Percentiles rank a stretch among this genome's conserved stretches.
These are phyloP conservation scores for Callaeas wilsoni DNA, from an alignment of 2,113 vertebrate species.

Conservation along the genomic window DNA sequence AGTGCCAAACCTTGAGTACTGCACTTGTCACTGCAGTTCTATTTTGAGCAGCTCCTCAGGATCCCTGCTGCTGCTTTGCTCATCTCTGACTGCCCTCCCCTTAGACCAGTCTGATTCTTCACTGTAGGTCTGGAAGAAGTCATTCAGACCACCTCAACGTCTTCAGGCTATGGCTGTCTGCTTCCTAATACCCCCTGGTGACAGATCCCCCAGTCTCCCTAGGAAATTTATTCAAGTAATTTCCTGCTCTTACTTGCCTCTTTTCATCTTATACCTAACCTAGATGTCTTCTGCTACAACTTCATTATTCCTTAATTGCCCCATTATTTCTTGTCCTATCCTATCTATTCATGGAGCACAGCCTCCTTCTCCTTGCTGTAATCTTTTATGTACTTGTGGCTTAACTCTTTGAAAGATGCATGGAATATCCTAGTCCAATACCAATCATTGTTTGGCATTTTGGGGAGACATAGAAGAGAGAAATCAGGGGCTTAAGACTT, in stretches of 20 bases:
- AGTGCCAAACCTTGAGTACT: neutral
- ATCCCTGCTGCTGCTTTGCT: neutral
- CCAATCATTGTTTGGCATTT: neutral
- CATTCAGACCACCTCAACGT: neutral
- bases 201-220: neutral
- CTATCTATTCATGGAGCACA: neutral
- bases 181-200: neutral
- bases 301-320: conserved; percentile 27
- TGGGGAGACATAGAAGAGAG: neutral
- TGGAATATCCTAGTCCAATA: neutral
- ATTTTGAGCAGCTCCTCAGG: neutral
- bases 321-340: neutral
- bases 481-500: neutral
- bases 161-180: neutral
- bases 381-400: neutral
- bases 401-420: neutral
- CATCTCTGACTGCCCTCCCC: neutral
- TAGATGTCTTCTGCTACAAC: neutral
- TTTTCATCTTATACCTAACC: neutral
- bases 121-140: neutral
- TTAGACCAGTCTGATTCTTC: neutral
- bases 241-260: neutral
- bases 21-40: neutral
- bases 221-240: neutral
- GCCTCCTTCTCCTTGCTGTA: neutral